phyloP scores from a whole-genome alignment of 2,888 invertebrate genomes.

The Agriopis aurantiaria region DNA sequence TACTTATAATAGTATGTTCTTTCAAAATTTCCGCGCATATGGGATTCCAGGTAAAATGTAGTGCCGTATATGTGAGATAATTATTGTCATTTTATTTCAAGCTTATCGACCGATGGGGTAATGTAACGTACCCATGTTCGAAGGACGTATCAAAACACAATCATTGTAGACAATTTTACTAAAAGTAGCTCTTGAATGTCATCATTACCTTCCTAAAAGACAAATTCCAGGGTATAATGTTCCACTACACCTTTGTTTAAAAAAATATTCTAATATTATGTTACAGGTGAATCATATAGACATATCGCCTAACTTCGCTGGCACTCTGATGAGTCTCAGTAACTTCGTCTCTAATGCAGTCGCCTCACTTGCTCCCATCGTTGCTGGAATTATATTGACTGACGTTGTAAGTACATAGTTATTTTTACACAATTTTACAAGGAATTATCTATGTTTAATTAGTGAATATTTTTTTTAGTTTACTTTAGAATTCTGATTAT shows the following conservation, averaged over 20 bases:
- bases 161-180: no score
- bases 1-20: constrained; percentile 87
- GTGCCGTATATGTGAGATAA: not conserved
- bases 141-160: no score
- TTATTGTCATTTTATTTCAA: no score
- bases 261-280: not conserved
- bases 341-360: constrained; percentile 91
- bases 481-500: no score
- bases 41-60: constrained; percentile 86
- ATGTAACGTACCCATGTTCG: no score
- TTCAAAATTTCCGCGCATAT: constrained; percentile 88
- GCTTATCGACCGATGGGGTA: no score
- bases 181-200: no score
- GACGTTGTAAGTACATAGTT: constrained; percentile 86
- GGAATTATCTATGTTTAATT: not conserved
- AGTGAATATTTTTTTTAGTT: not conserved
- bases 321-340: constrained; percentile 93
- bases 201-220: no score
- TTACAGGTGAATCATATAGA: constrained; percentile 91
- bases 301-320: constrained; percentile 93
- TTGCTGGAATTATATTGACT: constrained; percentile 89
- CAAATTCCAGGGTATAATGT: no score
- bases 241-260: not conserved
- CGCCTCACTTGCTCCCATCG: constrained; percentile 90
- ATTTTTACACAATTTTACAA: no score